A percentile compares a stretch with the other conserved stretches of the same genome.
These are phyloP conservation scores for Eumerus sabulonum DNA, from an alignment of 2,888 invertebrate species.

Conservation along the genomic window DNA sequence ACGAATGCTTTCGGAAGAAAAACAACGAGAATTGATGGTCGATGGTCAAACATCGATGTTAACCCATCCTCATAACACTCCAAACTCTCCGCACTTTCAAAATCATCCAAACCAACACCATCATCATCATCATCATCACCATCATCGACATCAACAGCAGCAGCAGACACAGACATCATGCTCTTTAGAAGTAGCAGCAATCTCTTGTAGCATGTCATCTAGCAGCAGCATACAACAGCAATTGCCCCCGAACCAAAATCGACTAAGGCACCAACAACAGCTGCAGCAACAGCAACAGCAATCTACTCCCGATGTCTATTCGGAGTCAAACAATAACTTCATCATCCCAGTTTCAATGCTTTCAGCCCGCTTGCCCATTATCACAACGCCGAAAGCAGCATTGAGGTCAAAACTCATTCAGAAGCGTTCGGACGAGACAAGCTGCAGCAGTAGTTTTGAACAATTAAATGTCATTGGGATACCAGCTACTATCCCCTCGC, in stretches of 20 bases:
- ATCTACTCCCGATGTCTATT: conserved; percentile 46
- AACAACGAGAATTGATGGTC: conserved; percentile 56
- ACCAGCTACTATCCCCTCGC: conserved; percentile 51
- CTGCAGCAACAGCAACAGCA: conserved; percentile 30
- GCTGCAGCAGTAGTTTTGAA: conserved; percentile 72
- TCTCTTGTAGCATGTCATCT: conserved; percentile 37
- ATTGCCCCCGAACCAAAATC: conserved; percentile 51
- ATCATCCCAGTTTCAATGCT: conserved; percentile 42
- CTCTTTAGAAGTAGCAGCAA: background rate
- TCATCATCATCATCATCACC: conserved; percentile 35
- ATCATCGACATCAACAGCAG: conserved; percentile 27
- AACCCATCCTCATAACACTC: conserved; percentile 17
- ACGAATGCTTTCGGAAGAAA: conserved; percentile 51
- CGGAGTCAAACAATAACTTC: conserved; percentile 59
- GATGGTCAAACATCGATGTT: conserved; percentile 53
- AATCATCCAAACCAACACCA: conserved; percentile 28
- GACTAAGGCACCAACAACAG: conserved; percentile 50
- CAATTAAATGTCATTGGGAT: conserved; percentile 72
- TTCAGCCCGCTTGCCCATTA: conserved; percentile 56
- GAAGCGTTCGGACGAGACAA: conserved; percentile 69
- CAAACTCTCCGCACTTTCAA: conserved; percentile 8
- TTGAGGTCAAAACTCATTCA: conserved; percentile 68
- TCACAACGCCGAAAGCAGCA: conserved; percentile 66
- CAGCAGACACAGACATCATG: conserved; percentile 17
- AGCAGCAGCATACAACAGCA: conserved; percentile 38